phyloP scores from a whole-genome alignment of 2,888 invertebrate species.

The Pterostichus niger region DNA sequence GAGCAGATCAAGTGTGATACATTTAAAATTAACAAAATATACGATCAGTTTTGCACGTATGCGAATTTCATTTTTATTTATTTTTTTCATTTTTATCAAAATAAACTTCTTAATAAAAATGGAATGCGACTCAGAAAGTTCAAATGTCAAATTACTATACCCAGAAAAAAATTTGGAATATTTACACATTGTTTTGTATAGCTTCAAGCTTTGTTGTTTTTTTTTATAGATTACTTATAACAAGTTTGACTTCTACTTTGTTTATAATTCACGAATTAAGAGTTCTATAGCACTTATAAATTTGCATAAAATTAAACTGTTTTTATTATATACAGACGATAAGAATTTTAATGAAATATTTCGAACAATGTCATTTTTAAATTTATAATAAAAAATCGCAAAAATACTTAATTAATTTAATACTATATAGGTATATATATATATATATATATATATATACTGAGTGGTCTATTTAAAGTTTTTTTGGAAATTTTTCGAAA shows the following conservation, averaged over 20 bases:
- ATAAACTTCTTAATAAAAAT: slow-evolving; percentile 31
- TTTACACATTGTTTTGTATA: too few relatives aligned
- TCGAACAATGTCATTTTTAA: not conserved
- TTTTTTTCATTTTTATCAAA: slow-evolving; percentile 12
- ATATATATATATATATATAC: too few relatives aligned
- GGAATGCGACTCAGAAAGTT: not conserved
- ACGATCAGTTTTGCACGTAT: slow-evolving; percentile 22
- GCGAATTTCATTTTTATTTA: slow-evolving; percentile 2
- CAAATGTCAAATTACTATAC: not conserved
- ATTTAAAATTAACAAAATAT: slow-evolving; percentile 12
- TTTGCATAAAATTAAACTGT: too few relatives aligned
- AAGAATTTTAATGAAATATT: not conserved
- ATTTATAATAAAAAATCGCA: not conserved
- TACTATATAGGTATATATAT: too few relatives aligned
- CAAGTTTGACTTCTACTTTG: too few relatives aligned
- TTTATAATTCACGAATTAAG: too few relatives aligned
- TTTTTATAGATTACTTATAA: too few relatives aligned
- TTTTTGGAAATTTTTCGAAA: too few relatives aligned
- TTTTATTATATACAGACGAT: not conserved
- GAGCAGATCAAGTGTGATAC: not conserved
- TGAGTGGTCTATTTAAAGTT: too few relatives aligned
- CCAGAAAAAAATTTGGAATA: not conserved
- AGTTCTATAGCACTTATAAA: too few relatives aligned
- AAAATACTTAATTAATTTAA: not conserved
- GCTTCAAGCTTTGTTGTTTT: too few relatives aligned